phyloP scores from a whole-genome alignment of 2,797 vertebrate species.

The Pseudocheirus occidentalis region DNA sequence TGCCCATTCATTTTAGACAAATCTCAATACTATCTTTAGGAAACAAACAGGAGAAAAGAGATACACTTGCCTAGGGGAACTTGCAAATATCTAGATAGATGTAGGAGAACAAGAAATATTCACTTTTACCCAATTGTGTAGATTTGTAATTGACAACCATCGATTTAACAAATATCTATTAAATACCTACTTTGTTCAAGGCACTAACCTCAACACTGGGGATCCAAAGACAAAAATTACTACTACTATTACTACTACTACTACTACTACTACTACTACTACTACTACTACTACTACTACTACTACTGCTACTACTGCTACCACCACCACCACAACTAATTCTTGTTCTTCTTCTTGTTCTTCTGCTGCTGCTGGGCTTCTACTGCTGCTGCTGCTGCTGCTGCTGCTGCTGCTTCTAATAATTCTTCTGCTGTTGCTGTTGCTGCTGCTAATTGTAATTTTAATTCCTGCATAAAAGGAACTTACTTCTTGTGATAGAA shows the following conservation, averaged over 20 bases:
- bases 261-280: not conserved
- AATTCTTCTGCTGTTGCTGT: rapidly evolving
- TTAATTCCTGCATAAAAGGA: too few relatives aligned
- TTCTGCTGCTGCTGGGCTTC: too few relatives aligned
- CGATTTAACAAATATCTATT: not conserved
- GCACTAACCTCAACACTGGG: not conserved
- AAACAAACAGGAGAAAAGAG: not conserved
- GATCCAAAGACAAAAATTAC: not conserved
- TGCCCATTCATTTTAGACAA: not conserved
- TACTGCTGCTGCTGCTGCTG: too few relatives aligned
- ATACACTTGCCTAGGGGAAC: not conserved
- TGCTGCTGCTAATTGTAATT: too few relatives aligned
- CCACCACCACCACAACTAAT: too few relatives aligned
- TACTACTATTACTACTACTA: not conserved
- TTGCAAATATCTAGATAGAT: too few relatives aligned
- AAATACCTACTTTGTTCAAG: not conserved
- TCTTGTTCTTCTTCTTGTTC: rapidly evolving
- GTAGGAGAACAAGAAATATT: not conserved
- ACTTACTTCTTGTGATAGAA: too few relatives aligned
- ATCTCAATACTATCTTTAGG: not conserved
- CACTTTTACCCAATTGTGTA: not conserved
- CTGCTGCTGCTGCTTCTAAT: rapidly evolving
- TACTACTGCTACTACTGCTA: too few relatives aligned
- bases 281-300: not conserved
- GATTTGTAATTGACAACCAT: not conserved